Percentiles rank a stretch among this genome's conserved stretches.
Evolutionary conservation across 1,140 invertebrate genomes (phyloP).

Genomic region (Stegodyphus dumicola): DNA sequence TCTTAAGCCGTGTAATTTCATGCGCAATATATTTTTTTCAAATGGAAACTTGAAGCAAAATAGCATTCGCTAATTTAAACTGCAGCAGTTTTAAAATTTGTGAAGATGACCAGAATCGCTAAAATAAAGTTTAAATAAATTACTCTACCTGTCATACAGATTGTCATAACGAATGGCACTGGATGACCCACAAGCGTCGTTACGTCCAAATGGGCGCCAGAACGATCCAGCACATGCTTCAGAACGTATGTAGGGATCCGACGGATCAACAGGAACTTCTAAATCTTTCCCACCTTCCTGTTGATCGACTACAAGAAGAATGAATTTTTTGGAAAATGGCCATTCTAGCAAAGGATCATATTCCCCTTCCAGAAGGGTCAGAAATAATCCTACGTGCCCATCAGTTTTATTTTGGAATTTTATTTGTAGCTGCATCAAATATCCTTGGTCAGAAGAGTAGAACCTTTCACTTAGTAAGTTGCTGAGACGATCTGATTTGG

Average conservation of each 20-base stretch:
- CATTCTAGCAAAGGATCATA: conserved; percentile 59
- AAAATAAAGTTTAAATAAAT: too few species aligned
- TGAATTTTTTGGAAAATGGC: conserved; percentile 61
- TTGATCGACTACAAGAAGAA: conserved; percentile 47
- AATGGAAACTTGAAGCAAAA: too few species aligned
- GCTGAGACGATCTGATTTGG: conserved; percentile 4
- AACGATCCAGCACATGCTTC: conserved; percentile 48
- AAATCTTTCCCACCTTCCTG: not conserved
- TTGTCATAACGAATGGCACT: conserved; percentile 26
- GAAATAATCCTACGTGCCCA: conserved; percentile 50
- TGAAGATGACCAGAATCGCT: too few species aligned
- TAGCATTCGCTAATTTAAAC: too few species aligned
- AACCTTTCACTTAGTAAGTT: conserved; percentile 60
- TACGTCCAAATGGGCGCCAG: conserved; percentile 52
- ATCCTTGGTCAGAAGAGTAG: conserved; percentile 62
- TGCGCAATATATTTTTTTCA: too few species aligned
- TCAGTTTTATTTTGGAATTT: conserved; percentile 48
- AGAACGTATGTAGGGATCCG: conserved; percentile 5
- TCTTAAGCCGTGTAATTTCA: too few species aligned
- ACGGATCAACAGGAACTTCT: conserved; percentile 22
- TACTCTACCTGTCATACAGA: conserved; percentile 31
- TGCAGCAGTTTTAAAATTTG: too few species aligned
- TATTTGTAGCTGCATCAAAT: conserved; percentile 61
- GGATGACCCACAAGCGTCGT: conserved; percentile 46
- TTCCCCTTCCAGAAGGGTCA: conserved; percentile 61